phyloP scores from a whole-genome alignment of 1,140 invertebrate species.

The Hycleus cichorii region DNA sequence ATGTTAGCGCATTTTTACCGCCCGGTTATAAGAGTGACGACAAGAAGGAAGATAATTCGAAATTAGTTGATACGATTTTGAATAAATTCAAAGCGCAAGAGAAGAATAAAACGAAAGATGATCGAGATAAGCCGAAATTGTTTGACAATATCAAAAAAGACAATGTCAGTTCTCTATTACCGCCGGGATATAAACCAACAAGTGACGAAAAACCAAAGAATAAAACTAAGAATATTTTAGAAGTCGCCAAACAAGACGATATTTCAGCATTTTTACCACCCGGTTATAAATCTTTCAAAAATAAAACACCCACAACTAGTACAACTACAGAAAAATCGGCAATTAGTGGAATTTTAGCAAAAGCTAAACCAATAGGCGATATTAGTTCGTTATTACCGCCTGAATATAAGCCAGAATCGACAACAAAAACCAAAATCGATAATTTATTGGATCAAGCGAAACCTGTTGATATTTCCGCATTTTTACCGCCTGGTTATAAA shows the following conservation, averaged over 20 bases:
- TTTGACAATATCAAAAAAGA: slow-evolving; percentile 55
- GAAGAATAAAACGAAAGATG: slow-evolving; percentile 19
- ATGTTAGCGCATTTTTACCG: slow-evolving; percentile 56
- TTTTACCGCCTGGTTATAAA: slow-evolving; percentile 57
- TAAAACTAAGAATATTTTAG: neutral
- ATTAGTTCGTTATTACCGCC: slow-evolving; percentile 43
- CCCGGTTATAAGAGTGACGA: slow-evolving; percentile 53
- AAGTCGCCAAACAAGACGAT: slow-evolving; percentile 37
- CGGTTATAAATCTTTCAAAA: slow-evolving; percentile 32
- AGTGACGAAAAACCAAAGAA: neutral
- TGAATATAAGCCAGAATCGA: slow-evolving; percentile 38
- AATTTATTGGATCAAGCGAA: slow-evolving; percentile 6
- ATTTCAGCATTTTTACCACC: slow-evolving; percentile 53
- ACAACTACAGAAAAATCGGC: slow-evolving; percentile 36
- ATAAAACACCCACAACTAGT: neutral
- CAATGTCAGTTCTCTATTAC: slow-evolving; percentile 51
- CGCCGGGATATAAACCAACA: slow-evolving; percentile 52
- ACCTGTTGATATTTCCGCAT: slow-evolving; percentile 45
- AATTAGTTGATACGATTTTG: slow-evolving; percentile 13
- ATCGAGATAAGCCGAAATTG: slow-evolving; percentile 32
- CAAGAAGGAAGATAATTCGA: slow-evolving; percentile 29
- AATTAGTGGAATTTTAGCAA: slow-evolving; percentile 42
- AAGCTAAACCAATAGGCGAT: slow-evolving; percentile 45
- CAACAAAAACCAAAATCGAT: neutral
- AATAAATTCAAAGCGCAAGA: slow-evolving; percentile 32